phyloP scores from a whole-genome alignment of 2,888 invertebrate genomes.

The Ommatoiulus sabulosus region DNA sequence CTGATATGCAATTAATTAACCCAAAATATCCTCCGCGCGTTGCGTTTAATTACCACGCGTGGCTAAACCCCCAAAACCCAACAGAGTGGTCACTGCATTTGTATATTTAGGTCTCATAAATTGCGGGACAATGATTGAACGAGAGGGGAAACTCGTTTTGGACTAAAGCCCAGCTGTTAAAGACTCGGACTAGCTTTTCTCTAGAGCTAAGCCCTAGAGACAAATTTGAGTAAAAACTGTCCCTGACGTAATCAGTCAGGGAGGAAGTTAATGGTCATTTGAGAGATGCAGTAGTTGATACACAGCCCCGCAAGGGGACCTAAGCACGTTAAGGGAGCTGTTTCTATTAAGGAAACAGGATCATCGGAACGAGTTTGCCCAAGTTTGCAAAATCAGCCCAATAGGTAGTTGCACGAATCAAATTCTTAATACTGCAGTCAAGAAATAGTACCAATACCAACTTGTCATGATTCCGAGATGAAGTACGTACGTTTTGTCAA shows the following conservation, averaged over 20 bases:
- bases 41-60: neutral
- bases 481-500: too few species aligned
- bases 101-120: neutral
- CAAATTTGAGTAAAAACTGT: conserved; percentile 27
- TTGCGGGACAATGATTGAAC: neutral
- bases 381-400: neutral
- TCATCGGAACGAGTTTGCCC: neutral
- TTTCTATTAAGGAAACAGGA: neutral
- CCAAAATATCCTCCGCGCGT: conserved; percentile 14
- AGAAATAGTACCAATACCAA: too few species aligned
- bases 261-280: neutral
- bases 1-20: conserved; percentile 28
- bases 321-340: neutral
- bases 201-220: neutral
- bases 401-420: neutral
- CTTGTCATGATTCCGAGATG: too few species aligned
- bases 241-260: conserved; percentile 24
- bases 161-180: neutral
- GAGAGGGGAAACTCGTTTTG: neutral
- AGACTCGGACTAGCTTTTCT: neutral
- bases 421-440: neutral
- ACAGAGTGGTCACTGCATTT: conserved; percentile 7
- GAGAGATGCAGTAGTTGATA: neutral
- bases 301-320: neutral
- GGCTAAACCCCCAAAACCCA: neutral